Evolutionary conservation across 2,888 invertebrate species (phyloP), one percentile per base, ranked within the genome.

Genomic region (Elmis aenea): DNA sequence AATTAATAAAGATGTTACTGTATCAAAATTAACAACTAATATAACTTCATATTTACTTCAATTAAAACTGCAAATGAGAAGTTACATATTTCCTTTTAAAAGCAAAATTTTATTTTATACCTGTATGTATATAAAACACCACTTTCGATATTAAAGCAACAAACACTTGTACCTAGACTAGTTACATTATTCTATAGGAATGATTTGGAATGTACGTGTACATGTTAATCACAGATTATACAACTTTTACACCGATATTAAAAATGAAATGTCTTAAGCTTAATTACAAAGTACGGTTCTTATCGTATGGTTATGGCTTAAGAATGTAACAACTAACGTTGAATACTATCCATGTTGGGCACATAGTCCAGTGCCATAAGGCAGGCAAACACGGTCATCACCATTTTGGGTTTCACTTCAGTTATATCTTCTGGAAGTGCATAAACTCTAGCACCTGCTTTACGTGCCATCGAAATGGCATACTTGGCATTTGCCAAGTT

Each of bases 381-480:
- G 66, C 97, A 97, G 14, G 99, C 97, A 73, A 99, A 99, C 52
- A 99, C 90, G 2, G 99, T 99, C 96, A 99, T 94, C 40, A 99
- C 90, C 95, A 99, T 93, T 72, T 96, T 99, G 37, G 86, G 90
- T 68, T 97, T 97, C 12, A 94, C 85, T 73, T 99, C 96, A 20
- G 94, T 89, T 61, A 99, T 96, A 73, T 99, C 97, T 68, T 99
- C 97, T 9, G 97, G 97, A 41, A 99, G 74, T 4, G 99, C 99
- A 71, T 99, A 99, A 10, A 99, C 94, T 41, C 94, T 81, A 29
- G 96, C 97, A 47, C 99, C 99, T 59, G 91, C 90, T 61, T 96
- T 96, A 27, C 99, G 79, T 4, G 96, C 96, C 86, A 94, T 90
- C 1, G 96, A 94, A 55, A 99, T 90, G 37, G 97, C 97, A 72